Percentiles rank a stretch among this genome's conserved stretches.
phyloP scores from a whole-genome alignment of 1,140 invertebrate species.

The Vanessa atalanta region DNA sequence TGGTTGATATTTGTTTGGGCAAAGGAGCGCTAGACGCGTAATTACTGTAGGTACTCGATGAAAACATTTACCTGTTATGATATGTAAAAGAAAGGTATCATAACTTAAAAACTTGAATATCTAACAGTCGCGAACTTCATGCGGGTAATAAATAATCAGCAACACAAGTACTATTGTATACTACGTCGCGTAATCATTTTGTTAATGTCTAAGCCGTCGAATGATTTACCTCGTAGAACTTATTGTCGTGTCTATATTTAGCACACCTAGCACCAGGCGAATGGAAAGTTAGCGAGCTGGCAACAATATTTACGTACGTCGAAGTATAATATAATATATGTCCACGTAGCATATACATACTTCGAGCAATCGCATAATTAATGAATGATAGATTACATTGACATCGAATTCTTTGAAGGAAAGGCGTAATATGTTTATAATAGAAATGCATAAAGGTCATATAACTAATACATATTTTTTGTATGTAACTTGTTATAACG shows the following conservation, averaged over 20 bases:
- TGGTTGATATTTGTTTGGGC: too few relatives aligned
- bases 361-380: conserved; percentile 13
- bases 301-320: conserved; percentile 61
- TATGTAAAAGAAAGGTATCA: too few relatives aligned
- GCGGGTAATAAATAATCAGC: neutral
- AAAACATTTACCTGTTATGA: too few relatives aligned
- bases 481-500: too few relatives aligned
- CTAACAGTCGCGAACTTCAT: neutral
- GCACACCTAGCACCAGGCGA: conserved; percentile 67
- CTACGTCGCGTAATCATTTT: neutral
- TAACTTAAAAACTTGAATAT: too few relatives aligned
- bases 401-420: neutral
- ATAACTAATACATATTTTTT: too few relatives aligned
- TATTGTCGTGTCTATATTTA: conserved; percentile 75
- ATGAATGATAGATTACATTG: conserved; percentile 15
- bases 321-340: conserved; percentile 37
- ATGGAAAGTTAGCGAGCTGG: conserved; percentile 78
- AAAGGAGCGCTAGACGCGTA: too few relatives aligned
- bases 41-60: too few relatives aligned
- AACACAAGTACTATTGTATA: neutral
- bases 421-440: neutral
- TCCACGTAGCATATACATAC: conserved; percentile 2
- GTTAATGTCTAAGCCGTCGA: conserved; percentile 17
- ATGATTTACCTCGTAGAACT: conserved; percentile 63
- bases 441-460: neutral